phyloP scores from a whole-genome alignment of 92 coral and sea anemone genomes.

The Phenganax stokvisi region DNA sequence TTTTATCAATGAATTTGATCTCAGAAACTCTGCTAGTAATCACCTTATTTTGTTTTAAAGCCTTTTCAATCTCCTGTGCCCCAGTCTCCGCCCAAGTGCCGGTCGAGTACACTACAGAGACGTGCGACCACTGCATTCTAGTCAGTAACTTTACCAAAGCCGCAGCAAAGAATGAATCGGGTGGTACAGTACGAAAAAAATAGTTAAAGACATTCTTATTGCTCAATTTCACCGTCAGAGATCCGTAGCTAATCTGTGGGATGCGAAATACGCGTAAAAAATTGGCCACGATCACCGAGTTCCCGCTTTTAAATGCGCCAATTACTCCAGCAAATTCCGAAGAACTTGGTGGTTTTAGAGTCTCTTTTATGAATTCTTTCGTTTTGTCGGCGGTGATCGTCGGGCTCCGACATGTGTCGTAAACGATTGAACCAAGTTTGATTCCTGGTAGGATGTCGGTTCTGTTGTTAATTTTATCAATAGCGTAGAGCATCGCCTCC shows the following conservation, averaged over 20 bases:
- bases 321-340: conserved; percentile 48
- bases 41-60: conserved; percentile 30
- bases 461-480: conserved; percentile 44
- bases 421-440: conserved; percentile 45
- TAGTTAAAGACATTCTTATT: conserved; percentile 47
- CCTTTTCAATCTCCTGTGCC: conserved; percentile 45
- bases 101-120: conserved; percentile 48
- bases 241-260: conserved; percentile 52
- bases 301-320: conserved; percentile 46
- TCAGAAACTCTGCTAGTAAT: neutral
- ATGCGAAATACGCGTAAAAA: conserved; percentile 43
- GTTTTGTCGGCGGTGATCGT: conserved; percentile 46
- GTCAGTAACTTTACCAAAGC: conserved; percentile 38
- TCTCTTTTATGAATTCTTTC: conserved; percentile 40
- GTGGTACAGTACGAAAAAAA: conserved; percentile 54
- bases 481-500: conserved; percentile 45
- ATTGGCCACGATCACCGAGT: conserved; percentile 44
- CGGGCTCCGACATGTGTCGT: conserved; percentile 54
- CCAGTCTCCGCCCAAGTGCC: conserved; percentile 55
- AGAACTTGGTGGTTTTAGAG: conserved; percentile 13
- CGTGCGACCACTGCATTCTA: conserved; percentile 45
- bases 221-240: conserved; percentile 46
- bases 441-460: conserved; percentile 42
- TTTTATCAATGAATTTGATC: too few species aligned
- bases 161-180: conserved; percentile 47